phyloP scores from a whole-genome alignment of 2,113 vertebrate genomes.

The Microtus ochrogaster region DNA sequence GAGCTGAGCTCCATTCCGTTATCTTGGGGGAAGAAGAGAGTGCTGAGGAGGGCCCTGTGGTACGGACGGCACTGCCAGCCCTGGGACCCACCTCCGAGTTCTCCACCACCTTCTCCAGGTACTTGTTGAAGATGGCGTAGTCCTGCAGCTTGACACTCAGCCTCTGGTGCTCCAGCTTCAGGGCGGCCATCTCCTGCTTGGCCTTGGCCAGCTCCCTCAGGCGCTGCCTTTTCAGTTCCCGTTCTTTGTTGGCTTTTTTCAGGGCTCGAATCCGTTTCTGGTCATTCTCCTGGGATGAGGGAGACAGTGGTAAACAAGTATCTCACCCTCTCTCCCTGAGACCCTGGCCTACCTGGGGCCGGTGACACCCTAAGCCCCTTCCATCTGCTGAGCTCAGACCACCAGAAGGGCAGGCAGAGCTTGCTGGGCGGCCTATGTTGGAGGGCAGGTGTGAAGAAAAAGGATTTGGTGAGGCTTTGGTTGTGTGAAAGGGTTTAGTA shows the following conservation, averaged over 20 bases:
- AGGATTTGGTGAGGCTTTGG: neutral
- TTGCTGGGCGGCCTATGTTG: neutral
- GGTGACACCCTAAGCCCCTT: neutral
- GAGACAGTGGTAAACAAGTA: neutral
- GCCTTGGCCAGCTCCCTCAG: conserved; percentile 82
- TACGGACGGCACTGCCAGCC: rapidly evolving
- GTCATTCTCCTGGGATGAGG: conserved; percentile 84
- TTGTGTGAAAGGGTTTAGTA: neutral
- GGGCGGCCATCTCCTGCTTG: conserved; percentile 73
- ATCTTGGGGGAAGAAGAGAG: too few species aligned
- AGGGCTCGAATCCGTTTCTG: conserved; percentile 80
- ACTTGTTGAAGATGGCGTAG: conserved; percentile 85
- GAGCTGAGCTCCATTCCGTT: neutral
- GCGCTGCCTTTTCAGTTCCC: conserved; percentile 71
- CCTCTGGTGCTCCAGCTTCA: conserved; percentile 79
- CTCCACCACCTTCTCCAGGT: conserved; percentile 87
- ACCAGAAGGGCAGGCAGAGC: neutral
- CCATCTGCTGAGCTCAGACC: neutral
- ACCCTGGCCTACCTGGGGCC: neutral
- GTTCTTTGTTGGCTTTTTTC: conserved; percentile 84
- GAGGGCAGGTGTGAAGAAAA: neutral
- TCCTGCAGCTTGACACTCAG: conserved; percentile 81
- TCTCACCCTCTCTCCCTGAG: neutral
- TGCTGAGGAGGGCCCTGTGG: rapidly evolving
- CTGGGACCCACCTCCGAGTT: conserved; percentile 82